phyloP scores from a whole-genome alignment of 2,888 invertebrate genomes.

The Folsomia manolachei region DNA sequence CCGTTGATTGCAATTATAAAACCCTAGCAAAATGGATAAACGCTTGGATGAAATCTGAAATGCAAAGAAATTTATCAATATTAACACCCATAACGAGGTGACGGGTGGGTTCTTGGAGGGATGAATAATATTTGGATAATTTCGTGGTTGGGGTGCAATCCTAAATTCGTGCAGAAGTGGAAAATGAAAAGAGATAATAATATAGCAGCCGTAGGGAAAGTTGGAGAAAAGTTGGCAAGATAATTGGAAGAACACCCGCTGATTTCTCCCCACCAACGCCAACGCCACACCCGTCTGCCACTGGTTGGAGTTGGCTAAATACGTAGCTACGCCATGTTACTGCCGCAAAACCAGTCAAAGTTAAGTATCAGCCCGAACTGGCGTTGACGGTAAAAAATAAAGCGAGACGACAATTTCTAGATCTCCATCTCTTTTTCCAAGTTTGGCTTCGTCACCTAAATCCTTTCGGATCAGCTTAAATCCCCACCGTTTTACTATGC shows the following conservation, averaged over 20 bases:
- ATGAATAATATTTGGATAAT: background rate
- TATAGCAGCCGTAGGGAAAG: background rate
- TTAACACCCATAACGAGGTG: background rate
- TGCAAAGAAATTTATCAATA: background rate
- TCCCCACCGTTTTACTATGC: slow-evolving; percentile 13
- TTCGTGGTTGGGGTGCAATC: background rate
- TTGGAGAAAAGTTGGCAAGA: slow-evolving; percentile 35
- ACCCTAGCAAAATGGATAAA: background rate
- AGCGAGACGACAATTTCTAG: slow-evolving; percentile 10
- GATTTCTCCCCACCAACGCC: slow-evolving; percentile 32
- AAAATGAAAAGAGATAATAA: slow-evolving; percentile 8
- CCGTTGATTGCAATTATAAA: background rate
- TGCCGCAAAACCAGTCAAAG: background rate
- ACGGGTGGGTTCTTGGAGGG: background rate
- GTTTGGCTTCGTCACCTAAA: slow-evolving; percentile 11
- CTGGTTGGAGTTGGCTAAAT: no score
- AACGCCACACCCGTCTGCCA: background rate
- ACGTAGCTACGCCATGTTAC: background rate
- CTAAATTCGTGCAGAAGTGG: slow-evolving; percentile 7
- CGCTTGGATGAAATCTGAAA: no score
- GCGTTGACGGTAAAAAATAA: slow-evolving; percentile 4
- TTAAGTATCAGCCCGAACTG: background rate
- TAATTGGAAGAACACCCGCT: slow-evolving; percentile 51
- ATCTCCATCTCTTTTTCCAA: background rate
- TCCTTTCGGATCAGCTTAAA: slow-evolving; percentile 17